These are phyloP conservation scores for Cryptotis parvus DNA, from an alignment of 2,113 vertebrate species.

Conservation along the genomic window DNA sequence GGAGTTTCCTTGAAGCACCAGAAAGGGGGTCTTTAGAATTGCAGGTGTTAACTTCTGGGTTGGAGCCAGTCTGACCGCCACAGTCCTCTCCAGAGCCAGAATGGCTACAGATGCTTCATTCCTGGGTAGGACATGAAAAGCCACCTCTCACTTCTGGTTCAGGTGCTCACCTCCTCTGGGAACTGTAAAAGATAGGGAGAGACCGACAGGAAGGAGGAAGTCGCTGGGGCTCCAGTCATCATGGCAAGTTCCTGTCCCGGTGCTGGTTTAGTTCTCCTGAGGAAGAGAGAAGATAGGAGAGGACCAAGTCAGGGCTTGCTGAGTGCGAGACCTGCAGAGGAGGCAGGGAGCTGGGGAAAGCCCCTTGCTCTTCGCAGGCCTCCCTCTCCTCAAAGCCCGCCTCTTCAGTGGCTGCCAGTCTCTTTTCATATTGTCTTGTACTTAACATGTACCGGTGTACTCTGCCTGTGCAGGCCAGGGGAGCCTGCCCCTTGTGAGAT, in stretches of 20 bases:
- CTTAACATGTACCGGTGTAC: not conserved
- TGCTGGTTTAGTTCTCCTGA: not conserved
- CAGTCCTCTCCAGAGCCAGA: not conserved
- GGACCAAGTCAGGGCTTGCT: not conserved
- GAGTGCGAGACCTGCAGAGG: not conserved
- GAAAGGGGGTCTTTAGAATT: not conserved
- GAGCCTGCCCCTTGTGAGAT: not conserved
- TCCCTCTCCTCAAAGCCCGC: too few species aligned
- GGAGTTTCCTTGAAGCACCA: not conserved
- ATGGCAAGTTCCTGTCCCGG: not conserved
- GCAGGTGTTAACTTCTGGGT: not conserved
- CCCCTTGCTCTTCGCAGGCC: not conserved
- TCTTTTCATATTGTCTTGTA: not conserved
- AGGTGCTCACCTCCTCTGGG: not conserved
- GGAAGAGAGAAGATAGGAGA: not conserved
- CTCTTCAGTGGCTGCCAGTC: not conserved
- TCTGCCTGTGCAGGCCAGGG: too few species aligned
- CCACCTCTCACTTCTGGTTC: not conserved
- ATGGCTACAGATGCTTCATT: not conserved
- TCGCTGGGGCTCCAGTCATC: not conserved
- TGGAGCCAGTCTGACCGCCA: not conserved
- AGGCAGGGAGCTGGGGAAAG: not conserved
- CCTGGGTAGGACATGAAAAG: not conserved
- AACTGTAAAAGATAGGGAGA: not conserved
- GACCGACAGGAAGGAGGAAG: not conserved